Conservation (phyloP, 1,140 invertebrate species). For the Pogonomyrmex californicus region DNA sequence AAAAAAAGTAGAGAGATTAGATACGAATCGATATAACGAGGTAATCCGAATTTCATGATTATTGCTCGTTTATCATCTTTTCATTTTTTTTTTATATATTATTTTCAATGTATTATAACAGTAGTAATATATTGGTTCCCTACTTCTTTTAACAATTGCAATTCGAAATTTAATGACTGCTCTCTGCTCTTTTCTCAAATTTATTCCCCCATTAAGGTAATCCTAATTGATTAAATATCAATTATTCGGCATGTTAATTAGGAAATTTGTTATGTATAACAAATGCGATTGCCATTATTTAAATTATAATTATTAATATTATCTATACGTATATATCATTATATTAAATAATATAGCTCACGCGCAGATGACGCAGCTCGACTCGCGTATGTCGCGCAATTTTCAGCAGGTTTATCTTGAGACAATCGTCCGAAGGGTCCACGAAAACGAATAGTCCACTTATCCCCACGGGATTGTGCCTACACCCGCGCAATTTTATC, state of each 20-base stretch:
- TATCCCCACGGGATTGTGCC: conserved; percentile 70
- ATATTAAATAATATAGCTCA: neutral
- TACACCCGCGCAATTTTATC: conserved; percentile 65
- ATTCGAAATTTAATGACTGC: neutral
- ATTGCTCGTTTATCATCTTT: conserved; percentile 16
- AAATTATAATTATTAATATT: neutral
- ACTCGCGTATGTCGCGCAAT: conserved; percentile 36
- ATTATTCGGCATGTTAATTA: neutral
- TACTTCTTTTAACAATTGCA: neutral
- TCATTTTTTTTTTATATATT: neutral
- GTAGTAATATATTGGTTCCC: neutral
- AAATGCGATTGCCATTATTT: neutral
- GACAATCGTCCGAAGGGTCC: conserved; percentile 60
- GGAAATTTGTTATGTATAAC: neutral
- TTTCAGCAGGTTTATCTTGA: conserved; percentile 67
- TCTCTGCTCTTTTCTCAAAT: neutral
- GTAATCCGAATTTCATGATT: neutral
- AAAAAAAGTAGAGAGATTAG: neutral
- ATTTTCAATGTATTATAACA: neutral
- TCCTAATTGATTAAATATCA: neutral
- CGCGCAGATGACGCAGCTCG: neutral
- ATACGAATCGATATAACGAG: conserved; percentile 17
- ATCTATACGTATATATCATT: neutral
- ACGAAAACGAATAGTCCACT: conserved; percentile 60
- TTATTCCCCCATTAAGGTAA: neutral